Percentiles rank a stretch among this genome's conserved stretches.
Evolutionary conservation across 2,797 vertebrate genomes (phyloP).

Genomic region (Sebastes minor): DNA sequence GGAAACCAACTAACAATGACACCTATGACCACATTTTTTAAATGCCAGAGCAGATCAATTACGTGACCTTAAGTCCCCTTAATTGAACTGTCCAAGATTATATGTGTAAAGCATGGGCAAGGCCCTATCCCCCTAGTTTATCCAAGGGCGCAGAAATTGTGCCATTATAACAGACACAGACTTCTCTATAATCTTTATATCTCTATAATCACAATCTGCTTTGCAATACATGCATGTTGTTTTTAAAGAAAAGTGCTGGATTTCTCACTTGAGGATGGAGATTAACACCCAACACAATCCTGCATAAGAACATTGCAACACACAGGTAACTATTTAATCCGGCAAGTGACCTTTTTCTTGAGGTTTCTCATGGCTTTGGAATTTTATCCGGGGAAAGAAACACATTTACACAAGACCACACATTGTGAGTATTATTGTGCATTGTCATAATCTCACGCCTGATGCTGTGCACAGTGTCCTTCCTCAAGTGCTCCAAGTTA

Average conservation of each 20-base stretch:
- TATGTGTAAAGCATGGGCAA: background rate
- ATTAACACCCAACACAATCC: conserved; percentile 27
- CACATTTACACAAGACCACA: conserved; percentile 13
- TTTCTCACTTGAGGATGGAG: conserved; percentile 12
- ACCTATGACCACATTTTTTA: background rate
- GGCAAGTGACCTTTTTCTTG: conserved; percentile 4
- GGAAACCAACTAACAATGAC: background rate
- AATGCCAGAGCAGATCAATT: background rate
- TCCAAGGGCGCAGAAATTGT: background rate
- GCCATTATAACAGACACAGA: background rate
- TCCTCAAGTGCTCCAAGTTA: background rate
- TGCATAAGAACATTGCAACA: conserved; percentile 52
- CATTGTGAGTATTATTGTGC: conserved; percentile 11
- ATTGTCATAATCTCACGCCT: conserved; percentile 21
- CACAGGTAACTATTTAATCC: conserved; percentile 39
- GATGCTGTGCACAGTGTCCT: background rate
- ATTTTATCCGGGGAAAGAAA: conserved; percentile 5
- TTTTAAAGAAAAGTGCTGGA: background rate
- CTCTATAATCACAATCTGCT: background rate
- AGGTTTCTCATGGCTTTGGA: conserved; percentile 23
- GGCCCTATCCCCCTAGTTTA: background rate
- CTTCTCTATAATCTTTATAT: background rate
- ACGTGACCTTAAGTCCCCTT: background rate
- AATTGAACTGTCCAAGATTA: background rate
- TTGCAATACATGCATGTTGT: background rate